These are phyloP conservation scores for Eptesicus fuscus DNA, from an alignment of 2,113 vertebrate species.

Conservation along the genomic window DNA sequence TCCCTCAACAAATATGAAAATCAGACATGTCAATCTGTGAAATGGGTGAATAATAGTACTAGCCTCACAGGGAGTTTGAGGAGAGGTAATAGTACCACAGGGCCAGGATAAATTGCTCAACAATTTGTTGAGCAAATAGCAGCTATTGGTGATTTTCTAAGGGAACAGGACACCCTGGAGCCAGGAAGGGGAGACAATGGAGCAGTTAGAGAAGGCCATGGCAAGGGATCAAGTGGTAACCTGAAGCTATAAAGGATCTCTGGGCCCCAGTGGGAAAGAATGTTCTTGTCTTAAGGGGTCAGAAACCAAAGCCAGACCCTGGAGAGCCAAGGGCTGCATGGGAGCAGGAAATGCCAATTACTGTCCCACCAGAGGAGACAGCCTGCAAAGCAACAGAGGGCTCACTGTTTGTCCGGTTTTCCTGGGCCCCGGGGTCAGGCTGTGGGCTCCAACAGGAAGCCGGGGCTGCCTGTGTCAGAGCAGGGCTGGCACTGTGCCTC, in stretches of 20 bases:
- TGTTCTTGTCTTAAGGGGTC: neutral
- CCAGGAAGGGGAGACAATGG: neutral
- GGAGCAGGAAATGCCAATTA: neutral
- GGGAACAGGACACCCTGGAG: neutral
- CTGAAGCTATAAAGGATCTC: neutral
- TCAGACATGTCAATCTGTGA: neutral
- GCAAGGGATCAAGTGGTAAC: neutral
- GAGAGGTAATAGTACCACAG: accelerated
- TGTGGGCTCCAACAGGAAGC: neutral
- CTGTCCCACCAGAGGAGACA: neutral
- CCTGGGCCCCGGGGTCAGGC: neutral
- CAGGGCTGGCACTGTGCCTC: neutral
- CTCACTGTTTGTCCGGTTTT: neutral
- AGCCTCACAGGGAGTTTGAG: neutral
- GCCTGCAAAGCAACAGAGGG: neutral
- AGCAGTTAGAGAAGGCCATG: neutral
- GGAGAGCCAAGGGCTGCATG: neutral
- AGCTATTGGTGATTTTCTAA: neutral
- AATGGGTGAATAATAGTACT: neutral
- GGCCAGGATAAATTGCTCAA: neutral
- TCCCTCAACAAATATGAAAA: neutral
- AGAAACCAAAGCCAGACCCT: neutral
- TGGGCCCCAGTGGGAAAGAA: neutral
- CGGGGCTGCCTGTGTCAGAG: neutral
- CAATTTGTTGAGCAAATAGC: neutral